phyloP scores from a whole-genome alignment of 1,140 invertebrate species.

The Agrypnia vestita region DNA sequence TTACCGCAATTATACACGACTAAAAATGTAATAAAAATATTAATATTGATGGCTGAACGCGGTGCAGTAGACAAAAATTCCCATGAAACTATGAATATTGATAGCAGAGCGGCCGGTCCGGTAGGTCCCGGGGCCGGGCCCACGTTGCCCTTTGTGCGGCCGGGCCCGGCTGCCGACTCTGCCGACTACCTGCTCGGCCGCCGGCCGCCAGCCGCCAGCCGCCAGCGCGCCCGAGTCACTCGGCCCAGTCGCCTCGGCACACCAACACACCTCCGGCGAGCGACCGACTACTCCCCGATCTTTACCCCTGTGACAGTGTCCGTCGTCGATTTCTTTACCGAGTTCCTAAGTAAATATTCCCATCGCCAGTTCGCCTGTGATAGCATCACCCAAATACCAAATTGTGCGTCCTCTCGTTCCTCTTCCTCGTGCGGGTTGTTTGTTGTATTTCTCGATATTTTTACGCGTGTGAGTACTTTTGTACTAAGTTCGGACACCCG shows the following conservation, averaged over 20 bases:
- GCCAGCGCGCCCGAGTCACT: constrained; percentile 10
- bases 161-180: not conserved
- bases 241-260: constrained; percentile 20
- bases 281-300: not conserved
- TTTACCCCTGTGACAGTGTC: not conserved
- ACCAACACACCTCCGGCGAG: constrained; percentile 1
- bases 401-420: too few relatives aligned
- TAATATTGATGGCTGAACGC: not conserved
- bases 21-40: too few relatives aligned
- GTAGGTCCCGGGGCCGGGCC: not conserved
- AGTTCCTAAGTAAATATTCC: too few relatives aligned
- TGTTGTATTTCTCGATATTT: too few relatives aligned
- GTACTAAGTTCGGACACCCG: too few relatives aligned
- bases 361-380: too few relatives aligned
- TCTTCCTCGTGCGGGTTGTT: too few relatives aligned
- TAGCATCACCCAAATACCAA: too few relatives aligned
- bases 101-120: not conserved
- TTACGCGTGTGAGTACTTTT: too few relatives aligned
- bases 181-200: constrained; percentile 20
- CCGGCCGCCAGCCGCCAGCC: not conserved
- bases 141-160: constrained; percentile 35
- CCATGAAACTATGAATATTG: too few relatives aligned
- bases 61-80: too few relatives aligned
- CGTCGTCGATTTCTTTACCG: not conserved
- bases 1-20: too few relatives aligned